Evolutionary conservation across 2,113 vertebrate species (phyloP).

Genomic region (Lagenorhynchus albirostris): DNA sequence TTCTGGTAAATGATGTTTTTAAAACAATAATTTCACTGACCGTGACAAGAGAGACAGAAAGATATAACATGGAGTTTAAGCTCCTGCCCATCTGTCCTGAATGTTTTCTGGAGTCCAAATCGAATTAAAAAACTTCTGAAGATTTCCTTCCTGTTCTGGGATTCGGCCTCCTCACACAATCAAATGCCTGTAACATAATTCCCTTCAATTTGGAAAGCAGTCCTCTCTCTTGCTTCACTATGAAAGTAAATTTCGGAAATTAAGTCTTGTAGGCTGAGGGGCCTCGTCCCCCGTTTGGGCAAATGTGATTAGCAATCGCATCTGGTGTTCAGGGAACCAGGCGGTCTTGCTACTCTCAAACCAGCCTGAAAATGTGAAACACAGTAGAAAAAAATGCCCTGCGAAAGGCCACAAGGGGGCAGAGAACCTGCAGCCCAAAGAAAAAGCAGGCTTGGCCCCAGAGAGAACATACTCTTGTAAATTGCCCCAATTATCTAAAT

Average conservation of each 20-base stretch:
- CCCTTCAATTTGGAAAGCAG: constrained; percentile 48
- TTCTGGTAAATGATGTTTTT: neutral
- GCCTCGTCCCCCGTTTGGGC: neutral
- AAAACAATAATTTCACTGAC: neutral
- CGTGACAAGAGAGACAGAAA: neutral
- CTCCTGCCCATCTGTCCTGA: constrained; percentile 1
- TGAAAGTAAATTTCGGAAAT: constrained; percentile 51
- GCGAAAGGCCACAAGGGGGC: constrained; percentile 69
- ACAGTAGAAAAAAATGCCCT: neutral
- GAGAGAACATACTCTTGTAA: constrained; percentile 21
- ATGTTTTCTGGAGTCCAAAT: constrained; percentile 29
- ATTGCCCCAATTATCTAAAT: constrained; percentile 54
- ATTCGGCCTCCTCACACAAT: constrained; percentile 33
- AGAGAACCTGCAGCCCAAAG: constrained; percentile 51
- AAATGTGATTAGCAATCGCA: constrained; percentile 24
- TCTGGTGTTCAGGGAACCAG: neutral
- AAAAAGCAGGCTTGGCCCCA: neutral
- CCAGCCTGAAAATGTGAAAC: neutral
- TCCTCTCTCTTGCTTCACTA: neutral
- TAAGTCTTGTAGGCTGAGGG: neutral
- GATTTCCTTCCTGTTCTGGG: constrained; percentile 66
- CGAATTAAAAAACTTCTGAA: constrained; percentile 51
- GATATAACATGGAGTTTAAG: neutral
- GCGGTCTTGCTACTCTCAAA: neutral
- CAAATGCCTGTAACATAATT: constrained; percentile 56